Evolutionary conservation across 1,140 invertebrate species (phyloP), one percentile per base, ranked within the genome.

Genomic region (Tribolium madens): DNA sequence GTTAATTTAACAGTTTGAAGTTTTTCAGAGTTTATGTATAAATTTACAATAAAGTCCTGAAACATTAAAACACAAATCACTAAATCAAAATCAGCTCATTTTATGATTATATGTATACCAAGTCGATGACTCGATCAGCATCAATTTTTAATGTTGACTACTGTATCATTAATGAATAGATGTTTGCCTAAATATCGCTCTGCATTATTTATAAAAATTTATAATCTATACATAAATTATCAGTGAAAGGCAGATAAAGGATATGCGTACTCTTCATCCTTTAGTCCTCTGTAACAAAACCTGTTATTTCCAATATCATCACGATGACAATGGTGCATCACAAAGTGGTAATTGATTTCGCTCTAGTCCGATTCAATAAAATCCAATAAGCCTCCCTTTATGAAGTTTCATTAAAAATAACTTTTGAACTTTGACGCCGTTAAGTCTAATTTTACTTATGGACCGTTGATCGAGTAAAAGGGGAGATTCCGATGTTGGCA

Each of bases 351-450:
- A 64, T 64, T 64, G 57, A 64, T 64, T 64, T 64, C 13, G 12
- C 57, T 33, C n/a, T 26, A 33, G n/a, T 26, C 57, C 31, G 52
- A n/a, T 26, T 64, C 26, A 64, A 64, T 64, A 64, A 64, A 64
- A 14, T 64, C 26, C 21, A 64, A 64, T 64, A 33, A 64, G 26
- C 57, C n/a, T 36, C 26, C 26, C 57, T 33, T 64, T 64, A 64
- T 64, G 57, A 26, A 64, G 57, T 64, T 64, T 64, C 57, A 64
- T 64, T 64, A 64, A 64, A 64, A 64, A 64, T 64, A 64, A 64
- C 57, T 64, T 57, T 64, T 64, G 57, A 64, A 64, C 57, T 64
- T 64, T 64, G 57, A 64, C 21, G 57, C n/a, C 57, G 57, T 64
- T 26, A 33, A 64, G 57, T 64, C 57, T 64, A 64, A 64, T 64